These are phyloP conservation scores for Agelastica alni DNA, from an alignment of 2,888 invertebrate genomes.

Conservation along the genomic window DNA sequence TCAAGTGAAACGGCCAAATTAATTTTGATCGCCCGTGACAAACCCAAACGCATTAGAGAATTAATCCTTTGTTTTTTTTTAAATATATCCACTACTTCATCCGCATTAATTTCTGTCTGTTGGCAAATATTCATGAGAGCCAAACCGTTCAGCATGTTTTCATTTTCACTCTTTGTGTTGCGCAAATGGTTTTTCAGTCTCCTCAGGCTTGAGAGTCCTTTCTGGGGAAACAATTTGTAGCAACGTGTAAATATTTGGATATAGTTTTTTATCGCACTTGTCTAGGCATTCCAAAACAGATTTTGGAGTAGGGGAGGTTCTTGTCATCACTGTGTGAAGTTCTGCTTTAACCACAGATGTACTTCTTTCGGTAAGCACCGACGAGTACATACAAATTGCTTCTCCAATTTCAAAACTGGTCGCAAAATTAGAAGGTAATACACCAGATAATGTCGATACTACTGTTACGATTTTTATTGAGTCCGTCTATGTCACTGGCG, in stretches of 20 bases:
- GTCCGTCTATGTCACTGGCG: too few species aligned
- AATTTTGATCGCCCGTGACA: too few species aligned
- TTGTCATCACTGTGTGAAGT: background rate
- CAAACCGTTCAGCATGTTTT: too few species aligned
- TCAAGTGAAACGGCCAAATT: too few species aligned
- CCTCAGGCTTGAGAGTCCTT: background rate
- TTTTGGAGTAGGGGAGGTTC: conserved; percentile 4
- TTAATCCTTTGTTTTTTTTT: background rate
- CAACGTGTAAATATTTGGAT: conserved; percentile 8
- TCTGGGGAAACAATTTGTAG: background rate
- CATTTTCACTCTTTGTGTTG: background rate
- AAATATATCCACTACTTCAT: background rate
- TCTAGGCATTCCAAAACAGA: conserved; percentile 5
- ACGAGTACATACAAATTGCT: background rate
- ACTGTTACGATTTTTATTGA: too few species aligned
- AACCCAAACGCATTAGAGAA: background rate
- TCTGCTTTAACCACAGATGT: conserved; percentile 9
- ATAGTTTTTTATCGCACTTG: conserved; percentile 7
- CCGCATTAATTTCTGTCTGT: background rate
- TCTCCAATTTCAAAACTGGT: too few species aligned
- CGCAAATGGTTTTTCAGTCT: background rate
- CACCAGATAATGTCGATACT: background rate
- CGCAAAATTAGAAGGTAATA: too few species aligned
- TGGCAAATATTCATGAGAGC: background rate
- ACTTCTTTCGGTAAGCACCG: conserved; percentile 6